Evolutionary conservation across 2,888 invertebrate species (phyloP), one percentile per base, ranked within the genome.

Genomic region (Dastarcus helophoroides): DNA sequence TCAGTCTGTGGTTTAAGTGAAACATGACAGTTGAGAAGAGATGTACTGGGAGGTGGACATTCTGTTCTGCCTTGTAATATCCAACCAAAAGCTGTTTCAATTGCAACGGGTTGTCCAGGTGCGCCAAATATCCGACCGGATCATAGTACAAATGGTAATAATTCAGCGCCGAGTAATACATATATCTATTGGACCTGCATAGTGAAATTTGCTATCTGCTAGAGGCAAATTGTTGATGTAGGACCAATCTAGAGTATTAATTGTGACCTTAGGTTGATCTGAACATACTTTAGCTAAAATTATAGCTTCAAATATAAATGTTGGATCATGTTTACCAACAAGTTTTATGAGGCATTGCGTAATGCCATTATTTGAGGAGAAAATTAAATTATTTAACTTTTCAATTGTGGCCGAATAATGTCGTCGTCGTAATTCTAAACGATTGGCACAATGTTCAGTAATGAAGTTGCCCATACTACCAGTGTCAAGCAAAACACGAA

Each of bases 151-250:
- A 28, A 28, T 10, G 28, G 12, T 17, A 28, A 11, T 6, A 28
- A 13, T n/a, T 28, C 28, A 28, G 28, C 28, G 11, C 28, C 28
- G 13, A 17, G 3, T 17, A 28, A 12, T 21, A n/a, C n/a, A n/a
- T n/a, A 28, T 28, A 19, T 28, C 28, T 28, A 28, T 28, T 4
- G 19, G 28, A 19, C 17, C 28, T 12, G 28, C 19, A 9, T 8
- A 11, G 12, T 4, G 21, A 19, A 28, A 28, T 28, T 13, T 17
- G 8, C 11, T 17, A 10, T 28, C 28, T 17, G 17, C 28, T 16
- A 28, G 19, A 7, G 11, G 17, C 28, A 28, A 17, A 3, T 17
- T 19, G n/a, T n/a, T n/a, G n/a, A n/a, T n/a, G n/a, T n/a, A n/a
- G 7, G 26, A 14, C 15, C 14, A 26, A 4, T 26, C 26, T 9